Percentiles rank a stretch among this genome's conserved stretches.
These are phyloP conservation scores for Montifringilla adamsi DNA, from an alignment of 2,113 vertebrate genomes.

Conservation along the genomic window DNA sequence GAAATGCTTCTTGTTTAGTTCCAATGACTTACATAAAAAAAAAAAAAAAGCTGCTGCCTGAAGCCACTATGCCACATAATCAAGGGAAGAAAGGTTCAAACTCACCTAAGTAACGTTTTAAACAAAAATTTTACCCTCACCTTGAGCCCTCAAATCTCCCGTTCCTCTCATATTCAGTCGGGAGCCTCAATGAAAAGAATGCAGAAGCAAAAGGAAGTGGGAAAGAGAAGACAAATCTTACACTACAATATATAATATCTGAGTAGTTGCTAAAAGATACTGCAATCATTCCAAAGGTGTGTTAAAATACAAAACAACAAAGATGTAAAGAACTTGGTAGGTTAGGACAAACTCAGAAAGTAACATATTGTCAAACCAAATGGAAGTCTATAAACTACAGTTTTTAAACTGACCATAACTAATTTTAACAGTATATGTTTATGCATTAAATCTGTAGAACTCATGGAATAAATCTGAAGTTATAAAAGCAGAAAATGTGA, in stretches of 20 bases:
- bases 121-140: slow-evolving; percentile 85
- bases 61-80: slow-evolving; percentile 23
- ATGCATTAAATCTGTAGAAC: neutral
- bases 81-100: slow-evolving; percentile 38
- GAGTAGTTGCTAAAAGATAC: slow-evolving; percentile 33
- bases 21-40: slow-evolving; percentile 30
- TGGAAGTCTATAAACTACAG: neutral
- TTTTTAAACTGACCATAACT: neutral
- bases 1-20: slow-evolving; percentile 47
- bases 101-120: slow-evolving; percentile 58
- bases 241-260: slow-evolving; percentile 51
- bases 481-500: neutral
- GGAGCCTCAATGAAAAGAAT: slow-evolving; percentile 87
- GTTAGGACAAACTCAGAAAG: slow-evolving; percentile 14
- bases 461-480: neutral
- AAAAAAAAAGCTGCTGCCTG: slow-evolving; percentile 17
- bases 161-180: slow-evolving; percentile 98
- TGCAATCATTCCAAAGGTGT: neutral
- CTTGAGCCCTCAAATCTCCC: slow-evolving; percentile 99
- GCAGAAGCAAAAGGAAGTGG: slow-evolving; percentile 77
- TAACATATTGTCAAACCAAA: neutral
- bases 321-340: slow-evolving; percentile 63
- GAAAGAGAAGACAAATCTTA: slow-evolving; percentile 82
- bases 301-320: slow-evolving; percentile 38
- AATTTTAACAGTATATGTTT: neutral